Percentiles rank a stretch among this genome's conserved stretches.
phyloP scores from a whole-genome alignment of 2,113 vertebrate species.

The Sebastes schlegelii region DNA sequence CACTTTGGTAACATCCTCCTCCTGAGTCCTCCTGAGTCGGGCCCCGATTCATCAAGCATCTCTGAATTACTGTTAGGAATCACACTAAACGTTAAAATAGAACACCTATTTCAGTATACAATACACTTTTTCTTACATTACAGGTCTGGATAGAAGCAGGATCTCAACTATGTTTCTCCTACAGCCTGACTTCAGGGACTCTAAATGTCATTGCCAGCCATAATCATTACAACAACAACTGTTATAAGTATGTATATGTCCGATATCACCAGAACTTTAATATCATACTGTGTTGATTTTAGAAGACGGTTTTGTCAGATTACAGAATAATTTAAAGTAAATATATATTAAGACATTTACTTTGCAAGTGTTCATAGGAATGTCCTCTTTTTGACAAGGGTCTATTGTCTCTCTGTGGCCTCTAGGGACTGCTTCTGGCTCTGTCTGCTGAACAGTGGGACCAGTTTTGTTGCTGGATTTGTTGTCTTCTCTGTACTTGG shows the following conservation, averaged over 20 bases:
- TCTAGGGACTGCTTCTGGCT: slow-evolving; percentile 16
- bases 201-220: slow-evolving; percentile 73
- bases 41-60: too few species aligned
- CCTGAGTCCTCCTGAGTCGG: too few species aligned
- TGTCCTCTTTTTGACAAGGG: too few species aligned
- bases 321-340: too few species aligned
- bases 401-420: neutral
- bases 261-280: neutral
- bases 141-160: slow-evolving; percentile 81
- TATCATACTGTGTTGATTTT: too few species aligned
- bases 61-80: too few species aligned
- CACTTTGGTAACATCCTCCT: too few species aligned
- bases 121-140: neutral
- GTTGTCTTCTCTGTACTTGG: slow-evolving; percentile 71
- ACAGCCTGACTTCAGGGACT: slow-evolving; percentile 62
- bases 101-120: neutral
- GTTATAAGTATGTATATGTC: slow-evolving; percentile 70
- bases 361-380: too few species aligned
- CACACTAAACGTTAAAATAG: too few species aligned
- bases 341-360: too few species aligned
- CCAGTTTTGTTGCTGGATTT: slow-evolving; percentile 31
- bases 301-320: too few species aligned
- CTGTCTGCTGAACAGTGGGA: slow-evolving; percentile 6
- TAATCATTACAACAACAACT: slow-evolving; percentile 77
- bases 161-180: slow-evolving; percentile 77